These are phyloP conservation scores for Hippocampus abdominalis DNA, from an alignment of 2,113 vertebrate species.

Conservation along the genomic window DNA sequence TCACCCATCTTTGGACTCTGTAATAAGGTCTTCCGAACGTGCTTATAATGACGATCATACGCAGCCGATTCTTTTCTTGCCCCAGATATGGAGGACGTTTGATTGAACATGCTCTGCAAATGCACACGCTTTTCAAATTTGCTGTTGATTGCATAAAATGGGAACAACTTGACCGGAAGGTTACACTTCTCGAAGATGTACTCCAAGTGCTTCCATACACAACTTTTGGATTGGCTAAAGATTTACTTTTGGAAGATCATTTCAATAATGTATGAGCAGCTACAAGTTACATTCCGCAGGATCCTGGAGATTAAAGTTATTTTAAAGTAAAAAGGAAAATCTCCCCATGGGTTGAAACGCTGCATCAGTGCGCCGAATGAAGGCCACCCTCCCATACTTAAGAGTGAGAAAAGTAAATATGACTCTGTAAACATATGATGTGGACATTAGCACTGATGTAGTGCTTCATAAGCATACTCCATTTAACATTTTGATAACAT, in stretches of 20 bases:
- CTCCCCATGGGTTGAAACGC: too few species aligned
- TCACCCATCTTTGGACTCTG: conserved; percentile 57
- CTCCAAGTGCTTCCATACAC: neutral
- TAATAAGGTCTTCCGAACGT: conserved; percentile 64
- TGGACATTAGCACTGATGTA: too few species aligned
- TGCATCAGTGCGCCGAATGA: too few species aligned
- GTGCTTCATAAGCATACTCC: too few species aligned
- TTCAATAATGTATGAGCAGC: neutral
- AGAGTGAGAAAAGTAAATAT: too few species aligned
- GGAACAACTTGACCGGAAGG: neutral
- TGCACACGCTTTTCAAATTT: conserved; percentile 18
- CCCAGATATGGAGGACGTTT: conserved; percentile 41
- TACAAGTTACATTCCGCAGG: neutral
- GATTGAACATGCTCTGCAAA: conserved; percentile 30
- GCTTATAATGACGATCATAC: conserved; percentile 52
- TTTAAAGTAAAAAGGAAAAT: too few species aligned
- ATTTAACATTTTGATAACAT: too few species aligned
- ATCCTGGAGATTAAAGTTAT: too few species aligned
- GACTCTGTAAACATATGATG: too few species aligned
- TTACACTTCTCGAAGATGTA: neutral
- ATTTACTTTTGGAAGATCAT: neutral
- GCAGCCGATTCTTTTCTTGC: conserved; percentile 44
- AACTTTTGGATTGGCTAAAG: neutral
- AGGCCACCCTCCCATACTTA: too few species aligned
- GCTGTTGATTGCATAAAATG: conserved; percentile 10